Evolutionary conservation across 1,140 invertebrate genomes (phyloP), one percentile per base, ranked within the genome.

Genomic region (Trichonephila clavipes): DNA sequence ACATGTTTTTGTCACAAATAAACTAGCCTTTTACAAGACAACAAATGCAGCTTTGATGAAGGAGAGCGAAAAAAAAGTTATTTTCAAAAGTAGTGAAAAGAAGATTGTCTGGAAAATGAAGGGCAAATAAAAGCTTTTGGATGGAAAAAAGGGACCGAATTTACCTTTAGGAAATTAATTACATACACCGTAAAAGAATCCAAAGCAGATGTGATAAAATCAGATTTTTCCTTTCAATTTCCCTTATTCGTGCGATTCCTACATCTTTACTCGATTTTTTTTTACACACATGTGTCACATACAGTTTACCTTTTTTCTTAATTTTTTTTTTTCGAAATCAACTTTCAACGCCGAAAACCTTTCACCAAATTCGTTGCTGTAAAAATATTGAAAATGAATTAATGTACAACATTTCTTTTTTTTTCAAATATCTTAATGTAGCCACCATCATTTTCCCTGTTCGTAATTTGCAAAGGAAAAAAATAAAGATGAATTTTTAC

Each of bases 101-200:
- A 34, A 77, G 28, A 77, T 34, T 77, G 72, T 34, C 24, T 16
- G 18, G 18, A 77, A 77, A 18, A 34, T 6, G 34, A 18, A 5
- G 34, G 34, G 72, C 72, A 77, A 77, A 28, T 77, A 77, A 77
- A 88, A 88, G 21, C 34, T 64, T 64, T 66, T 66, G 4, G 58
- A 85, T 10, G 10, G 14, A 10, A n/a, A 44, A 88, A 88, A 88
- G 40, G 4, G 59, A 40, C 16, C 66, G 28, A 62, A 62, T 88
- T 66, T 28, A 66, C 86, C 86, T 88, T 40, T 62, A 88, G 86
- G 86, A 88, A 88, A 88, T 88, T 88, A 88, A 88, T 88, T 88
- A 88, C 21, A 21, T 34, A 8, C 66, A 59, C 72, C 14, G 19
- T 66, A 40, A 88, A 88, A 88, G 86, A 88, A 88, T 66, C 62